Evolutionary conservation across 1,140 invertebrate genomes (phyloP), one percentile per base, ranked within the genome.

Genomic region (Zaprionus inermis): DNA sequence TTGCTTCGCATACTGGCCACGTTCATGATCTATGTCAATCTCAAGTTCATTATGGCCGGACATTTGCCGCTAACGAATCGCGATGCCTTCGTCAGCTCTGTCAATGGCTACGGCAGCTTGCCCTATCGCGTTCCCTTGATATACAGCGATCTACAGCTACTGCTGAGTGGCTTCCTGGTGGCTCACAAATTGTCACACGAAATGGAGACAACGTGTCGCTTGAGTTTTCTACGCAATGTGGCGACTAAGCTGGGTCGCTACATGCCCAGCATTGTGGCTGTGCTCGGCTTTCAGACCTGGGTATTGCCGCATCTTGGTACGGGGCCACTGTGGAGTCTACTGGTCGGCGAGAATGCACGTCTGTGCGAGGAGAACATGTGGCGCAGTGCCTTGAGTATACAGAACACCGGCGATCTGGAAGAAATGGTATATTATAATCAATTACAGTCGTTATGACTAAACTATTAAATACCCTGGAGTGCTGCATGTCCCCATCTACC

Each of bases 381-480:
- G 96, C 94, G 94, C 77, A 96, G 95, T 91, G 78, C 96, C 3
- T 90, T 96, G 2, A 96, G 95, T 73, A 92, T 96, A 32, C 95
- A 96, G 80, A 96, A 96, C 79, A 95, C 95, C 63, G 95, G 95
- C 72, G 94, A 94, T 1, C 94, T 96, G 67, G 95, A 96, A 84
- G 94, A 96, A 59, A 96, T 96, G 94, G 95, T 96, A 91, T 14
- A 24, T 9, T 5, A 24, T 28, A 18, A 7, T 22, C 7, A 7
- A 9, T 9, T 32, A 7, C 10, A 32, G 30, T 32, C 2, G 30
- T 9, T 24, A 32, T 32, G 30, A 32, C 5, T 32, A 5, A 32
- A 32, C 30, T 32, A 5, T 7, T 32, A 32, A 32, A 32, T 32
- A 32, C 30, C 30, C 30, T 32, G 30, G 7, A 38, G n/a, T 49